These are phyloP conservation scores for Hestina assimilis DNA, from an alignment of 1,140 invertebrate genomes.

Conservation along the genomic window DNA sequence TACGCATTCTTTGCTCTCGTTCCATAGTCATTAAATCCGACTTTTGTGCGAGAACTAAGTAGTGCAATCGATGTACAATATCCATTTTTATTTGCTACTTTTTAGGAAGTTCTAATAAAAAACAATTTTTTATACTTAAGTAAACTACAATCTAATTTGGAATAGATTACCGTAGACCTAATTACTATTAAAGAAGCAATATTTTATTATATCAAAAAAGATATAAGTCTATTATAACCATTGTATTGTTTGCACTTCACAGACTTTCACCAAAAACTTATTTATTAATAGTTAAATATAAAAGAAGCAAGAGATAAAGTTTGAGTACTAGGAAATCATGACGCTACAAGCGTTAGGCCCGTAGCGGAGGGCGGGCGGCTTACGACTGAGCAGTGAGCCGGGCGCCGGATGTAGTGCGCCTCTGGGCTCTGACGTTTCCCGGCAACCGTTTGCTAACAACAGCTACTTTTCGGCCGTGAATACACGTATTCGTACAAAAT, in stretches of 20 bases:
- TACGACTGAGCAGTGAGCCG: slow-evolving; percentile 43
- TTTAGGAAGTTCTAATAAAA: neutral
- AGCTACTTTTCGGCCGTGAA: slow-evolving; percentile 29
- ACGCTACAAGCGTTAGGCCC: slow-evolving; percentile 5
- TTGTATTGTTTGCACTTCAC: too few species aligned
- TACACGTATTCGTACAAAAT: slow-evolving; percentile 22
- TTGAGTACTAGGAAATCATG: slow-evolving; percentile 12
- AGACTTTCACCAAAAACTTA: too few species aligned
- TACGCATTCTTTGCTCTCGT: slow-evolving; percentile 72
- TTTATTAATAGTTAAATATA: neutral
- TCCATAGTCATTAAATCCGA: slow-evolving; percentile 75
- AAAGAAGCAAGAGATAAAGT: slow-evolving; percentile 3
- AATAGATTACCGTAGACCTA: too few species aligned
- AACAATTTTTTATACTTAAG: neutral
- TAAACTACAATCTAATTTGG: too few species aligned
- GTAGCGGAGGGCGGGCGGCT: slow-evolving; percentile 48
- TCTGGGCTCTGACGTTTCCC: slow-evolving; percentile 21
- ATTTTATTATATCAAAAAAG: too few species aligned
- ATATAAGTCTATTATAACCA: too few species aligned
- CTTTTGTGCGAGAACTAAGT: slow-evolving; percentile 74
- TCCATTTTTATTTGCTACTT: slow-evolving; percentile 63
- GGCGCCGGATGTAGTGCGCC: slow-evolving; percentile 30
- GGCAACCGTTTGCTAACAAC: slow-evolving; percentile 67
- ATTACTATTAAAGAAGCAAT: too few species aligned
- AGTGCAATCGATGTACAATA: slow-evolving; percentile 74